phyloP scores from a whole-genome alignment of 2,113 vertebrate species.

The Podarcis cretensis region DNA sequence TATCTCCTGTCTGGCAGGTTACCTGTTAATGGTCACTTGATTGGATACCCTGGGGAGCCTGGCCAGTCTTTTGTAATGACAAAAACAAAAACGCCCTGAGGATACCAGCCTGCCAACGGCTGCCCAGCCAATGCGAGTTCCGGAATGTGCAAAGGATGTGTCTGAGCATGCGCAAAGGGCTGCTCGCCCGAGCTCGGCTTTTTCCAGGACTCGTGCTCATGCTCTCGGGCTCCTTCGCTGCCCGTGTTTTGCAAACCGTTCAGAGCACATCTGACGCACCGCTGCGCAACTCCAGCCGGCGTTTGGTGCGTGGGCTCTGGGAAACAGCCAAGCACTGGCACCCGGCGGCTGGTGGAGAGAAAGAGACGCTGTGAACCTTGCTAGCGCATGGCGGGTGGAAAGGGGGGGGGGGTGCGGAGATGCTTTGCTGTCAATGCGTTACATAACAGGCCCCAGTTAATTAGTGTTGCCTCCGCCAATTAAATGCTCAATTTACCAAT shows the following conservation, averaged over 20 bases:
- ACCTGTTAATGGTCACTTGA: no score
- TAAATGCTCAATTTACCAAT: not conserved
- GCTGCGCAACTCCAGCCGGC: not conserved
- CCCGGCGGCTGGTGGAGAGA: not conserved
- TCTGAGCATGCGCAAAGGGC: no score
- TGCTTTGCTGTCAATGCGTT: rapidly evolving
- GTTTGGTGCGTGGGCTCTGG: not conserved
- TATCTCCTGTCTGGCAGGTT: no score
- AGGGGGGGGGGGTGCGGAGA: no score
- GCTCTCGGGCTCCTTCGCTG: not conserved
- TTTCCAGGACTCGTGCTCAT: not conserved
- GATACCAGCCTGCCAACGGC: no score
- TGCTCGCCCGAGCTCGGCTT: not conserved
- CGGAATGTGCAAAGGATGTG: rapidly evolving
- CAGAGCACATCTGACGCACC: no score
- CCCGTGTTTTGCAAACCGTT: not conserved
- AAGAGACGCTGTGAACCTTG: no score
- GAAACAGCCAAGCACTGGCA: not conserved
- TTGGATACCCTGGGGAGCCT: no score
- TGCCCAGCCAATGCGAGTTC: not conserved
- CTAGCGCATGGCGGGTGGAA: no score
- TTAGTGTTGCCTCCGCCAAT: not conserved
- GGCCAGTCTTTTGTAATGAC: no score
- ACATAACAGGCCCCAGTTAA: not conserved
- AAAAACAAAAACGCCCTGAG: no score